phyloP scores from a whole-genome alignment of 2,888 invertebrate genomes.

The Endomychus coccineus region DNA sequence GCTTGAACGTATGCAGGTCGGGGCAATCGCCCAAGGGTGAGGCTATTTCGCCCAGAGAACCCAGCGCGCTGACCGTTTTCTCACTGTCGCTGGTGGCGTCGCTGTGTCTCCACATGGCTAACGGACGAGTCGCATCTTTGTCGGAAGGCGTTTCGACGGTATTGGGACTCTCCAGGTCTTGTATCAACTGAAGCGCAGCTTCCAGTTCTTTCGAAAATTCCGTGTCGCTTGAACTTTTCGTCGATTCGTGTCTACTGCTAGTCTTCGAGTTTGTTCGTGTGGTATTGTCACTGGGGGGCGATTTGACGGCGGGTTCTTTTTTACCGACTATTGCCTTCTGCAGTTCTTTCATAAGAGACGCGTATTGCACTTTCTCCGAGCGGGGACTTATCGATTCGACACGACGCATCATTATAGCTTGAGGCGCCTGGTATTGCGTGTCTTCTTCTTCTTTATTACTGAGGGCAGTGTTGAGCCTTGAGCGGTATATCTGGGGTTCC shows the following conservation, averaged over 20 bases:
- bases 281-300: slow-evolving; percentile 38
- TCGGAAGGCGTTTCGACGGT: slow-evolving; percentile 45
- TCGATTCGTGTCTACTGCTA: slow-evolving; percentile 35
- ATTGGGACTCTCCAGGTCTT: slow-evolving; percentile 47
- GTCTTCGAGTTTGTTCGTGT: slow-evolving; percentile 34
- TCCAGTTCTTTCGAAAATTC: slow-evolving; percentile 47
- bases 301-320: slow-evolving; percentile 35
- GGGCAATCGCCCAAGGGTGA: slow-evolving; percentile 38
- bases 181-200: slow-evolving; percentile 46
- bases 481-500: slow-evolving; percentile 43
- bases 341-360: slow-evolving; percentile 46
- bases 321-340: slow-evolving; percentile 43
- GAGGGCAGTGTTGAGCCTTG: slow-evolving; percentile 39
- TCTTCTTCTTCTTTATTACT: slow-evolving; percentile 31
- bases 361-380: slow-evolving; percentile 45
- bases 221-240: slow-evolving; percentile 41
- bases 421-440: slow-evolving; percentile 3
- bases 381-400: slow-evolving; percentile 36
- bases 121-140: slow-evolving; percentile 7
- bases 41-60: slow-evolving; percentile 39
- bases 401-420: slow-evolving; percentile 21
- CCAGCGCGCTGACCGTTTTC: slow-evolving; percentile 43
- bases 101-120: slow-evolving; percentile 37
- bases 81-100: slow-evolving; percentile 39
- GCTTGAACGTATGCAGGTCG: slow-evolving; percentile 34